Percentiles rank a stretch among this genome's conserved stretches.
Evolutionary conservation across 2,113 vertebrate species (phyloP).

Genomic region (Leiothrix lutea): DNA sequence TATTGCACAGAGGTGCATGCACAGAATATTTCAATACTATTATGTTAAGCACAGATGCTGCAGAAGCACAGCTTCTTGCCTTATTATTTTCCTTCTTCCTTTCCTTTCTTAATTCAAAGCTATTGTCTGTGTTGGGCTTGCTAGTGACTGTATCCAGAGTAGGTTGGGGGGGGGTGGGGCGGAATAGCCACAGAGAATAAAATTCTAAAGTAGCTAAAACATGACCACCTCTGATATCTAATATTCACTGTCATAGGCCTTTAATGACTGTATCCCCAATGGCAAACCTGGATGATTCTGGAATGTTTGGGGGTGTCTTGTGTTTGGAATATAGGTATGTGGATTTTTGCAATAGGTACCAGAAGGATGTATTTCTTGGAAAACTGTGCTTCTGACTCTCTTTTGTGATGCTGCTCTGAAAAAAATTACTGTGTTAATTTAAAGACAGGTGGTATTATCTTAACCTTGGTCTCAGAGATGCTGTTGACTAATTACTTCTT

Average conservation of each 20-base stretch:
- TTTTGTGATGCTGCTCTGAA: neutral
- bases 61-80: neutral
- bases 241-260: neutral
- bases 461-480: neutral
- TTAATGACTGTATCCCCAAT: neutral
- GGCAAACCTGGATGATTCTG: neutral
- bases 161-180: accelerated
- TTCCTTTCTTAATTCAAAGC: neutral
- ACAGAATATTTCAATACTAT: slow-evolving; percentile 13
- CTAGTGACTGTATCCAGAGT: neutral
- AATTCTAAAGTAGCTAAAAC: neutral
- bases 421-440: neutral
- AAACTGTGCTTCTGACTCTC: neutral
- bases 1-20: slow-evolving; percentile 1
- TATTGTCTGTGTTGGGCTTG: neutral
- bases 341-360: neutral
- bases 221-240: neutral
- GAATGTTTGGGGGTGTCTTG: neutral
- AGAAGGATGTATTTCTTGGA: neutral
- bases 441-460: neutral
- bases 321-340: neutral
- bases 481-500: neutral
- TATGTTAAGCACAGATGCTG: neutral
- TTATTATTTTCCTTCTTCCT: neutral
- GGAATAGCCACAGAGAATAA: neutral